Base-by-base conservation (phyloP, 1,140 invertebrate genomes). In the Papilio polyxenes region DNA sequence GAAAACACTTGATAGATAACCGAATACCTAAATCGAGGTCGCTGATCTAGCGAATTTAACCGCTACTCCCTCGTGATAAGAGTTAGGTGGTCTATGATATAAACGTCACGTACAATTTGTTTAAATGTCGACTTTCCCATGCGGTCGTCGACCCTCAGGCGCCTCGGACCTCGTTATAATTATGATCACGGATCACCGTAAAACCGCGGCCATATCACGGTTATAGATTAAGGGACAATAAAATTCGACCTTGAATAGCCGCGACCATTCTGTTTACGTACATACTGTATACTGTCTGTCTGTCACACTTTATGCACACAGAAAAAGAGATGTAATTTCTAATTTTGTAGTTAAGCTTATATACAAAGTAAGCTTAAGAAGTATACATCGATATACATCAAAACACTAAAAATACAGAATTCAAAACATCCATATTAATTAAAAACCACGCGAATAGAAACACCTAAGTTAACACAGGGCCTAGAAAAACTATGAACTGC, bases 211-310 rank as follows among this genome's bases (percentile, higher is more conserved):
- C 82, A 86, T 88, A 89, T 88, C 86, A 89, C 87, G 80, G 81
- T 83, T 84, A 87, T 86, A 86, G 89, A 89, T 89, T 91, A 89
- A 87, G 87, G 85, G 82, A 82, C 85, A 85, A 86, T 92, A 91
- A 91, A 91, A 84, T 56, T 53, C 81, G 90, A 88, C 91, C 91
- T 92, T 92, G 88, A 86, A 83, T 75, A 82, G 75, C 69, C 48
- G 72, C 49, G n/a, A 56, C 20, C 80, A 82, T 53, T 82, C 49
- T 82, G 74, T 59, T 83, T 82, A 82, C 62, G 10, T 65, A 65
- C 23, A 9, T 23, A 65, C 23, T 53, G 40, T 6, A 44, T 17
- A 53, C 51, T 81, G 59, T 81, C 23, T 44, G 77, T 75, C 13
- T 83, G 78, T 80, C 69, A 80, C 51, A 76, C 53, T 56, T 56